Evolutionary conservation across 2,113 vertebrate genomes (phyloP), one percentile per base, ranked within the genome.

Genomic region (Hoplias malabaricus): DNA sequence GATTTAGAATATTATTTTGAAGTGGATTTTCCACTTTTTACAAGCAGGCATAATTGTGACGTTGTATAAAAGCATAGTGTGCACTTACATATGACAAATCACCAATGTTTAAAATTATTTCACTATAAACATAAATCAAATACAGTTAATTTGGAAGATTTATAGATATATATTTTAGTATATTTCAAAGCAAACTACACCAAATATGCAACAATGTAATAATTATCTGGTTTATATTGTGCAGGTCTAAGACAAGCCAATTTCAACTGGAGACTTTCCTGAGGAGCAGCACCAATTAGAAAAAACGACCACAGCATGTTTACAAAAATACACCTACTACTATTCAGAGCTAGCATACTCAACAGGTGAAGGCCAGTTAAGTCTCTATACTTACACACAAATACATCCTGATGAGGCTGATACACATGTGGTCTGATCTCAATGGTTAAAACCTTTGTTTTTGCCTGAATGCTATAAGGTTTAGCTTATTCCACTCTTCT

Each of bases 241-340:
- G 19, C 46, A 50, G 46, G 5, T 19, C 8, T 21, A 57, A 75
- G 65, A 63, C 31, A 61, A 43, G 46, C 38, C 78, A 25, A n/a
- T 27, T 71, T 62, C 43, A 8, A n/a, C 31, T 16, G 63, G 38
- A 56, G n/a, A 25, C 50, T 31, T 53, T 13, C 36, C n/a, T 40
- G 50, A 59, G 53, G 31, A 19, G 43, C 72, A 38, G 54, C 13
- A 69, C 72, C 56, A 75, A 75, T 70, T 42, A 69, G 54, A 70
- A 29, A 8, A 40, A 34, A 34, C 14, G 25, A 31, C 48, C 33
- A 53, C 69, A 56, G 25, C 46, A 31, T n/a, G 48, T 21, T 36
- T 34, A 71, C 23, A 56, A 16, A 23, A n/a, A 54, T n/a, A 53
- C 48, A 29, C 48, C 31, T 23, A 29, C n/a, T 71, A 53, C 29